phyloP scores from a whole-genome alignment of 2,113 vertebrate genomes.

The Calypte anna region DNA sequence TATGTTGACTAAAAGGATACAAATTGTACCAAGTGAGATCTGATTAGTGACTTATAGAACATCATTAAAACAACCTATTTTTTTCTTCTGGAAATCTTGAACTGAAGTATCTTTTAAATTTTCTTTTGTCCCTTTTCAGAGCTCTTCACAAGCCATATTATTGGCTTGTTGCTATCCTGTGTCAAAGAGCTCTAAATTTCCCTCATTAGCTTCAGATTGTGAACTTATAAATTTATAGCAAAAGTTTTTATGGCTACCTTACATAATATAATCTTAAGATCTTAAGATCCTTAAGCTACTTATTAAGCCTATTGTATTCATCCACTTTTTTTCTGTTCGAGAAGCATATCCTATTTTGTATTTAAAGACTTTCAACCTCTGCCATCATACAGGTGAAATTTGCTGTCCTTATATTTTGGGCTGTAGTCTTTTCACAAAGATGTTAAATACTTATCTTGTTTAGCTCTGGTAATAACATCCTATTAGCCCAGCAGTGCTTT shows the following conservation, averaged over 20 bases:
- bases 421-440: neutral
- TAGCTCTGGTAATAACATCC: slow-evolving; percentile 13
- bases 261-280: neutral
- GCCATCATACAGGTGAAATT: neutral
- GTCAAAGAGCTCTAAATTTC: neutral
- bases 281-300: neutral
- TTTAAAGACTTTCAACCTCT: slow-evolving; percentile 15
- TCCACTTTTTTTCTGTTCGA: neutral
- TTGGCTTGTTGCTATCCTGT: neutral
- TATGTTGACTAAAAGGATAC: neutral
- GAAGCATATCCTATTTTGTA: neutral
- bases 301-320: neutral
- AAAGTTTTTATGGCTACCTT: neutral
- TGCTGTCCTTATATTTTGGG: neutral
- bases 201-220: neutral
- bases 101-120: neutral
- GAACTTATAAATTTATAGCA: neutral
- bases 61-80: neutral
- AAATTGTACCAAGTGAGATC: neutral
- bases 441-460: slow-evolving; percentile 1
- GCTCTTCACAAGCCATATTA: neutral
- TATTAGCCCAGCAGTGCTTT: neutral
- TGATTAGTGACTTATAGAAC: neutral
- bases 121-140: neutral
- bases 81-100: neutral